These are phyloP conservation scores for Tilapia sparmanii DNA, from an alignment of 2,113 vertebrate species.

Conservation along the genomic window DNA sequence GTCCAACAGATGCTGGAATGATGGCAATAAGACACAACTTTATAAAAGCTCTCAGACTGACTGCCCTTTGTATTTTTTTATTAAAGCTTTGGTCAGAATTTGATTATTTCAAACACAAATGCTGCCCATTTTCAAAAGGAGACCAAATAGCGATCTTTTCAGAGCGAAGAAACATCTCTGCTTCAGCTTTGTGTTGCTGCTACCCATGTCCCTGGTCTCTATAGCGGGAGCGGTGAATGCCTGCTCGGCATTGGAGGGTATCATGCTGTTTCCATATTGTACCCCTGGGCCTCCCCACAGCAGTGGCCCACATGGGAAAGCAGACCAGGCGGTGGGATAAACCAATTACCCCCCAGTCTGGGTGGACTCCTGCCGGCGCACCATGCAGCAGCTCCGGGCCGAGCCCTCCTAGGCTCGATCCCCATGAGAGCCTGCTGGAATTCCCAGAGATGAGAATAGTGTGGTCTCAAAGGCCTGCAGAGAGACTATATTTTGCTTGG, in stretches of 20 bases:
- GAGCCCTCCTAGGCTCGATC: constrained; percentile 52
- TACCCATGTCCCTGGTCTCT: constrained; percentile 9
- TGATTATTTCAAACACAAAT: constrained; percentile 46
- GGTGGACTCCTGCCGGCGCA: constrained; percentile 60
- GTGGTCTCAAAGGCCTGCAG: constrained; percentile 31
- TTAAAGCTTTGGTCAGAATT: constrained; percentile 32
- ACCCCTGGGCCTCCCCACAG: constrained; percentile 65
- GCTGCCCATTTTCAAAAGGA: constrained; percentile 6
- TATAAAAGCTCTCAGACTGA: neutral
- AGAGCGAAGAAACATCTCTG: constrained; percentile 23
- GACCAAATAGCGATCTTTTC: constrained; percentile 46
- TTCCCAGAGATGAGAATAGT: constrained; percentile 59
- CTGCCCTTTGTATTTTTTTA: constrained; percentile 26
- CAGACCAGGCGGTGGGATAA: constrained; percentile 64
- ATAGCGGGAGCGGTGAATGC: constrained; percentile 44
- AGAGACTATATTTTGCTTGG: constrained; percentile 45
- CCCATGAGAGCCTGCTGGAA: constrained; percentile 61
- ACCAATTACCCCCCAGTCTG: constrained; percentile 70
- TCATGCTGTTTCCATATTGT: constrained; percentile 74
- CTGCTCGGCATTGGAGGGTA: constrained; percentile 34
- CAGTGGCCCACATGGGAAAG: constrained; percentile 76
- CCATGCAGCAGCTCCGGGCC: constrained; percentile 22
- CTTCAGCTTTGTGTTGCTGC: constrained; percentile 49
- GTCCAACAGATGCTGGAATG: neutral
- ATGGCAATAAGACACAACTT: neutral